These are phyloP conservation scores for Ceramica pisi DNA, from an alignment of 2,888 invertebrate genomes.

Conservation along the genomic window DNA sequence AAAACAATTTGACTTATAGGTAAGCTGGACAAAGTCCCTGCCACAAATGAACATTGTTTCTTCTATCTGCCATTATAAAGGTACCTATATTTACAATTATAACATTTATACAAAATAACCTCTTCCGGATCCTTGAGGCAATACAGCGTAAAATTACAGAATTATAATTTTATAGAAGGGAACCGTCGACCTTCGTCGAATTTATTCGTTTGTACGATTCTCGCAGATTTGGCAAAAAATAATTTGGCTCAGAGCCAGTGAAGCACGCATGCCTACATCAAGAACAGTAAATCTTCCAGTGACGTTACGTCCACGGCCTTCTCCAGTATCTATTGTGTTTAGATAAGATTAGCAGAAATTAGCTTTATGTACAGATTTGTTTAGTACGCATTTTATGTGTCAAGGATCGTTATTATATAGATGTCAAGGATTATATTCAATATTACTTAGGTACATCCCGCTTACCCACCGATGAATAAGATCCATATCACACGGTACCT, in stretches of 20 bases:
- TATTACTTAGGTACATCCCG: background rate
- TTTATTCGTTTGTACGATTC: conserved; percentile 77
- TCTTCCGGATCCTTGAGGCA: conserved; percentile 33
- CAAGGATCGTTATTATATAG: conserved; percentile 50
- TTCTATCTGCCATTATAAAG: background rate
- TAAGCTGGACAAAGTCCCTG: background rate
- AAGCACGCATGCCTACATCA: conserved; percentile 73
- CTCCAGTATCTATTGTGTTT: conserved; percentile 66
- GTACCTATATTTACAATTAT: background rate
- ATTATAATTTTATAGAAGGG: conserved; percentile 72
- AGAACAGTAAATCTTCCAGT: conserved; percentile 75
- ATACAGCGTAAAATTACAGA: conserved; percentile 58
- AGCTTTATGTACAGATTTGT: conserved; percentile 57
- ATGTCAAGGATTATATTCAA: conserved; percentile 37
- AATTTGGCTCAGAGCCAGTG: conserved; percentile 68
- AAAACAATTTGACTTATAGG: background rate
- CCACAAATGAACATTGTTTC: conserved; percentile 4
- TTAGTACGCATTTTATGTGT: conserved; percentile 44
- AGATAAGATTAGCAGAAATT: conserved; percentile 69
- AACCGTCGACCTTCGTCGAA: conserved; percentile 74
- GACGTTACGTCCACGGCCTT: conserved; percentile 72
- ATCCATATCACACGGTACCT: conserved; percentile 7
- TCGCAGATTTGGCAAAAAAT: conserved; percentile 84
- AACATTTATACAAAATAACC: conserved; percentile 8
- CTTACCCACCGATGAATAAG: conserved; percentile 28